Evolutionary conservation across 2,113 vertebrate genomes (phyloP).

Genomic region (Cyprinus carpio): DNA sequence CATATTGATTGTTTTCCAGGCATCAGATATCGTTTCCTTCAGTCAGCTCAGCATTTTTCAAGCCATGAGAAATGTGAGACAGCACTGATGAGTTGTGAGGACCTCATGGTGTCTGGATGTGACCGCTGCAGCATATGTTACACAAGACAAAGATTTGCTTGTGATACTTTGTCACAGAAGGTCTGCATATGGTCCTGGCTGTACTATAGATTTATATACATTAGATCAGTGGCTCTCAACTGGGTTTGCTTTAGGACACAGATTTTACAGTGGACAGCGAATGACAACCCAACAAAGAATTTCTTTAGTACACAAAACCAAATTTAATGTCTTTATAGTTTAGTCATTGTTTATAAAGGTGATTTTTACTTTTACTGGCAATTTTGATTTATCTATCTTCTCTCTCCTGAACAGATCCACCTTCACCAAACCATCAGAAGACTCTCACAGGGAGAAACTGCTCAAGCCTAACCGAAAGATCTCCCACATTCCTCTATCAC

Average conservation of each 20-base stretch:
- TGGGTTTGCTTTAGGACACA: background rate
- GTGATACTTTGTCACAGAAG: background rate
- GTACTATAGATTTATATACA: background rate
- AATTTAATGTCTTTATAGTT: background rate
- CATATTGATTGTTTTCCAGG: slow-evolving; percentile 31
- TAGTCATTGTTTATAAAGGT: background rate
- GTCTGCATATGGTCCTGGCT: background rate
- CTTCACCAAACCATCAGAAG: slow-evolving; percentile 63
- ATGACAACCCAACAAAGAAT: background rate
- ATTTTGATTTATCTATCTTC: slow-evolving; percentile 29
- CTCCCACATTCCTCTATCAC: slow-evolving; percentile 76
- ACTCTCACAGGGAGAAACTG: slow-evolving; percentile 63
- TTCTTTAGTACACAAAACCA: background rate
- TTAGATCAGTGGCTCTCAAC: background rate
- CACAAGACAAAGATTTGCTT: background rate
- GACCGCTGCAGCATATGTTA: slow-evolving; percentile 26
- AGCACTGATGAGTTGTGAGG: slow-evolving; percentile 29
- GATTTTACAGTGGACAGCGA: background rate
- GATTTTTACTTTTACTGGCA: background rate
- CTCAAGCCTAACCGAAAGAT: slow-evolving; percentile 69
- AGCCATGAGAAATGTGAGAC: slow-evolving; percentile 35
- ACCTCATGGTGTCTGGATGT: slow-evolving; percentile 18
- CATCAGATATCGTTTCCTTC: background rate
- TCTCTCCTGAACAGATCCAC: slow-evolving; percentile 62
- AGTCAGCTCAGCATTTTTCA: slow-evolving; percentile 28